phyloP scores from a whole-genome alignment of 2,888 invertebrate species.

The Romanomermis culicivorax region DNA sequence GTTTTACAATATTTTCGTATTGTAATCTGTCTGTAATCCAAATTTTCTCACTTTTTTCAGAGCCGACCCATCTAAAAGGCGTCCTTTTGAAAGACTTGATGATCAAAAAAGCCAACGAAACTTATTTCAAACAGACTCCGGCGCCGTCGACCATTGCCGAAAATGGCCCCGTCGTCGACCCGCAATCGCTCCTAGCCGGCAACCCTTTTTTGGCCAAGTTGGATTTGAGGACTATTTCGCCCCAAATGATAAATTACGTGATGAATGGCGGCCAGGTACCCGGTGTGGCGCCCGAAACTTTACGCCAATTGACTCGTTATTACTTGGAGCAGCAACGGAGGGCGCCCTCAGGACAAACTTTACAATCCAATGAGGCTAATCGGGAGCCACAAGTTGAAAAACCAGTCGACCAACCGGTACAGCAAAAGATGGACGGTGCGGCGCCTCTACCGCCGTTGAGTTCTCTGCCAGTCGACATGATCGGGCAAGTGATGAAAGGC shows the following conservation, averaged over 20 bases:
- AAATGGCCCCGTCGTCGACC: constrained; percentile 17
- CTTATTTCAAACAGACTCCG: constrained; percentile 11
- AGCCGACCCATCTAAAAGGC: constrained; percentile 18
- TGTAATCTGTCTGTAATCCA: no score
- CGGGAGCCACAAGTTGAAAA: neutral
- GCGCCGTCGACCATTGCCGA: constrained; percentile 10
- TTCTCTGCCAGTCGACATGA: constrained; percentile 17
- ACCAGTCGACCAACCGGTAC: neutral
- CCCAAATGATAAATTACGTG: constrained; percentile 22
- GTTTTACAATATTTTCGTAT: no score
- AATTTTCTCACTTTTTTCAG: no score
- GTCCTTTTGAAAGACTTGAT: constrained; percentile 23
- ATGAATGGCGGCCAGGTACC: constrained; percentile 25
- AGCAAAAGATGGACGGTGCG: neutral
- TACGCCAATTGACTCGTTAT: neutral
- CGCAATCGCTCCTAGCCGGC: neutral
- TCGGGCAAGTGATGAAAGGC: constrained; percentile 23
- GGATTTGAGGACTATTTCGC: constrained; percentile 14
- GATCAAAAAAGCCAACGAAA: constrained; percentile 25
- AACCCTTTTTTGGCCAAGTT: neutral
- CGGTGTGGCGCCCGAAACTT: constrained; percentile 13
- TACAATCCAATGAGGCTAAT: neutral
- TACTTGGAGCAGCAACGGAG: neutral
- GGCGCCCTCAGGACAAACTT: neutral
- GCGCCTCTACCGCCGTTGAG: neutral